Percentiles rank a stretch among this genome's conserved stretches.
These are phyloP conservation scores for Ornithorhynchus anatinus DNA, from an alignment of 2,113 vertebrate genomes.

Conservation along the genomic window DNA sequence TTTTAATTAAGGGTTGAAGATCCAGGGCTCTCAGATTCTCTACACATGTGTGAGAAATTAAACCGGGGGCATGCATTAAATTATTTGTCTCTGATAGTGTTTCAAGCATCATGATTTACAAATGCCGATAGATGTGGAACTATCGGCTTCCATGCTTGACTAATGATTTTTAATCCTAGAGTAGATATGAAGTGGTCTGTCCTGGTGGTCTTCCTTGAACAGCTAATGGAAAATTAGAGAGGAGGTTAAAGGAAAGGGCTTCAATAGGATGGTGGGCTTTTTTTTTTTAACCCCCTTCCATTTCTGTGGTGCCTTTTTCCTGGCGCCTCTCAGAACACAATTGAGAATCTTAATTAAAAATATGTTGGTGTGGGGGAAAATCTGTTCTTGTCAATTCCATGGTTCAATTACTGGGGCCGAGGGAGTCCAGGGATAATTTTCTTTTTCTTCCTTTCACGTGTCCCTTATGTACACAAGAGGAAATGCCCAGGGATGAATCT, in stretches of 20 bases:
- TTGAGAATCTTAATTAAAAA: background rate
- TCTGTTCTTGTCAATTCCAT: background rate
- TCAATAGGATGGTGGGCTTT: background rate
- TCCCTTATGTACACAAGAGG: too few species aligned
- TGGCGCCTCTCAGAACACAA: background rate
- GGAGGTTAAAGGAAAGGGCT: background rate
- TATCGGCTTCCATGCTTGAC: slow-evolving; percentile 11
- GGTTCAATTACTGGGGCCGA: background rate
- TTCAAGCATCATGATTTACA: slow-evolving; percentile 33
- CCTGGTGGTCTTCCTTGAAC: slow-evolving; percentile 42
- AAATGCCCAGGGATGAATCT: background rate
- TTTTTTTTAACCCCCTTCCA: too few species aligned
- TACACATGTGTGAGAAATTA: slow-evolving; percentile 67
- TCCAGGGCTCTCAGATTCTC: slow-evolving; percentile 58
- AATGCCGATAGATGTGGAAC: slow-evolving; percentile 17
- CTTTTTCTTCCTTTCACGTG: background rate
- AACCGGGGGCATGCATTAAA: slow-evolving; percentile 43
- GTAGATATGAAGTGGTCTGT: slow-evolving; percentile 20
- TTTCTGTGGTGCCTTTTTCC: background rate
- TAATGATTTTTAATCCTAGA: slow-evolving; percentile 46
- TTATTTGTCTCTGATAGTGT: slow-evolving; percentile 26
- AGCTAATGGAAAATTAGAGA: background rate
- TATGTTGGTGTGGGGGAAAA: background rate
- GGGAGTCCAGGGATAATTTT: background rate
- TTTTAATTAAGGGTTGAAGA: slow-evolving; percentile 72